Evolutionary conservation across 2,888 invertebrate species (phyloP), one percentile per base, ranked within the genome.

Genomic region (Rhabditophanes sp.): DNA sequence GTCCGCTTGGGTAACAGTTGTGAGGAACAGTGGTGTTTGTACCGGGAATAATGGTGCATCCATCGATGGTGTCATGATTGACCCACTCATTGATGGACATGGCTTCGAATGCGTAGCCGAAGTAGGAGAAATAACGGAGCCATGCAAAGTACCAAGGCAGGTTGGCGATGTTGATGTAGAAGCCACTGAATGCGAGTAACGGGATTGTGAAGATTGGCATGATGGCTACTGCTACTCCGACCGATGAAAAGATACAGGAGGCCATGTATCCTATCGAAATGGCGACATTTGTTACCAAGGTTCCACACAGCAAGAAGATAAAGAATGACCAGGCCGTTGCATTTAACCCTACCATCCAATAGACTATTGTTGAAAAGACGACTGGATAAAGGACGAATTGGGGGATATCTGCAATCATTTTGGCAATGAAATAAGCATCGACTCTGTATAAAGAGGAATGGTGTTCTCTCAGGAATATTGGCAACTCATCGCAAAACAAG

Each of bases 181-280:
- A 87, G 24, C 90, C 90, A 39, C 88, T 88, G 65, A 93, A 90
- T 12, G 93, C 71, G 68, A 90, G 73, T 66, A 88, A 80, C 0
- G 90, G 88, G 39, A 90, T 82, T 48, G 88, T 78, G 39, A 87
- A 74, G 3, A 88, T 82, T 1, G 88, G 84, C 0, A 84, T 82
- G 33, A 90, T 74, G 0, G 85, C 80, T 2, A 87, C 71, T 0
- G 87, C 87, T 75, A 87, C 79, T 27, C 79, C 78, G 14, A 37
- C 29, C 7, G 16, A 17, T 11, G 35, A 33, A 51, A 83, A 79
- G 0, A 79, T 71, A 50, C 85, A 83, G 0, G 88, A 87, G 63
- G 88, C 78, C 50, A 87, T 71, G 67, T 88, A 90, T 23, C 88
- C 83, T 83, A 62, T 46, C 4, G 61, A 64, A 23, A 62, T 45